Conservation (phyloP, 2,888 invertebrate species). For the Thereva unica region DNA sequence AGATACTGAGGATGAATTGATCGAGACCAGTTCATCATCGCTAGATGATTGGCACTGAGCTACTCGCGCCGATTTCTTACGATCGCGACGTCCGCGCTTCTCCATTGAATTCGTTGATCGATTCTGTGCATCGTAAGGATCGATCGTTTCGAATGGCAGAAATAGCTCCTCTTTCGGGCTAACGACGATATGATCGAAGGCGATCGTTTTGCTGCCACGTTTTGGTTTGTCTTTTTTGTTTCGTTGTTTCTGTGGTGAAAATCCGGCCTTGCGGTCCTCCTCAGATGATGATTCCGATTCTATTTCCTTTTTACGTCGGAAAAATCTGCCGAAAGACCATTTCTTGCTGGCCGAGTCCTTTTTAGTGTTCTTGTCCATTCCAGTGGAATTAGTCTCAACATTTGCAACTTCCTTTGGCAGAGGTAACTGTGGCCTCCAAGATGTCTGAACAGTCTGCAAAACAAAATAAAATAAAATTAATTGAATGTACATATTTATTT, state of each 20-base stretch:
- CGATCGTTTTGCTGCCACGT: slow-evolving; percentile 59
- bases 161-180: slow-evolving; percentile 58
- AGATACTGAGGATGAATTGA: slow-evolving; percentile 68
- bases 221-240: slow-evolving; percentile 62
- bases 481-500: not conserved
- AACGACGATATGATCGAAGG: slow-evolving; percentile 69
- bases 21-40: slow-evolving; percentile 62
- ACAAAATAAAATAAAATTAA: slow-evolving; percentile 13
- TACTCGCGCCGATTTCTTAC: slow-evolving; percentile 25
- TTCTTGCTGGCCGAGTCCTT: slow-evolving; percentile 60
- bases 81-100: slow-evolving; percentile 45
- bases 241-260: slow-evolving; percentile 52
- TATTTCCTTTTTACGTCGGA: slow-evolving; percentile 73
- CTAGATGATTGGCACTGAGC: slow-evolving; percentile 48
- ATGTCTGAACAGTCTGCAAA: slow-evolving; percentile 57
- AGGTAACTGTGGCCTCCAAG: slow-evolving; percentile 58
- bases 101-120: slow-evolving; percentile 51
- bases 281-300: slow-evolving; percentile 60
- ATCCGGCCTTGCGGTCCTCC: slow-evolving; percentile 58
- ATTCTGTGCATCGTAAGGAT: slow-evolving; percentile 44
- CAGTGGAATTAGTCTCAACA: slow-evolving; percentile 46
- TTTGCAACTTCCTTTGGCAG: slow-evolving; percentile 54
- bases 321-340: slow-evolving; percentile 81
- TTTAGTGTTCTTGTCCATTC: slow-evolving; percentile 58
- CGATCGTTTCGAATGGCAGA: slow-evolving; percentile 52